phyloP scores from a whole-genome alignment of 2,888 invertebrate genomes.

The Nemotelus nigrinus region DNA sequence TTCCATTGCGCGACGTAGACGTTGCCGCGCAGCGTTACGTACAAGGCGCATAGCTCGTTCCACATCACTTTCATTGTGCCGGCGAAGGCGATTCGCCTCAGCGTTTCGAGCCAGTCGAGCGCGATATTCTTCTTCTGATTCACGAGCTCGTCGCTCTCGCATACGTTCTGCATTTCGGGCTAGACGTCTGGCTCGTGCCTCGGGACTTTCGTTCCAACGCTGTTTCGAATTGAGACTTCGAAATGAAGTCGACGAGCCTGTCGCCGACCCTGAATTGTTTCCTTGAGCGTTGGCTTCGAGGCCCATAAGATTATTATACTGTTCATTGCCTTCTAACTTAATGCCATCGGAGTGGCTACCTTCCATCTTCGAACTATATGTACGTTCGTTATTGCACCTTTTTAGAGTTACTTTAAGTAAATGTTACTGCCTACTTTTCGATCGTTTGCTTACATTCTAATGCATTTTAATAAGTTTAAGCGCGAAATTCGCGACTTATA shows the following conservation, averaged over 20 bases:
- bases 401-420: constrained; percentile 27
- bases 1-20: constrained; percentile 64
- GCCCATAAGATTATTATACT: constrained; percentile 59
- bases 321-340: constrained; percentile 64
- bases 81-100: constrained; percentile 63
- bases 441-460: constrained; percentile 4
- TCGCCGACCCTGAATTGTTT: constrained; percentile 52
- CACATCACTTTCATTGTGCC: constrained; percentile 63
- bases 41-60: constrained; percentile 64
- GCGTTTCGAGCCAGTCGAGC: constrained; percentile 63
- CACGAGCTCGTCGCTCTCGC: constrained; percentile 64
- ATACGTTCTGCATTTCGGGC: constrained; percentile 65
- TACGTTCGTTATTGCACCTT: constrained; percentile 27
- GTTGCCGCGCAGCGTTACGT: constrained; percentile 63
- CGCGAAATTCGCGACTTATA: constrained; percentile 24
- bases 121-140: constrained; percentile 64
- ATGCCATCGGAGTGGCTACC: constrained; percentile 62
- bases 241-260: constrained; percentile 53
- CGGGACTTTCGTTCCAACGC: constrained; percentile 65
- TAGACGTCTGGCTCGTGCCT: constrained; percentile 63
- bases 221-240: constrained; percentile 54
- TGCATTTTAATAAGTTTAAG: constrained; percentile 12
- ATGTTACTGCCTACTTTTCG: constrained; percentile 7
- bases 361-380: constrained; percentile 23
- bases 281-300: constrained; percentile 57